Base-by-base conservation (phyloP, 2,113 vertebrate species). In the Halcyon senegalensis region DNA sequence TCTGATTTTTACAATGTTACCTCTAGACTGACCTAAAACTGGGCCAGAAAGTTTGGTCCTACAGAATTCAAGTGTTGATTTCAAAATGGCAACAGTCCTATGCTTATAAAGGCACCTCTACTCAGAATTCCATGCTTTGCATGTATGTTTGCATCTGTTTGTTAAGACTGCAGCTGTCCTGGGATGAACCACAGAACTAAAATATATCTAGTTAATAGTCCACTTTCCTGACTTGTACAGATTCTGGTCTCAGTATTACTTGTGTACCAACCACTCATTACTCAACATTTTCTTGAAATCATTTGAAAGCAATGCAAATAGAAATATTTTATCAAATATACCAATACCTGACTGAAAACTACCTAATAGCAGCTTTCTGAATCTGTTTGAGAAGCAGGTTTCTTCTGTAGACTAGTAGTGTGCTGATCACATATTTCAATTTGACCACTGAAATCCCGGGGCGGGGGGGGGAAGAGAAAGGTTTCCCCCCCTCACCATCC, bases 401-500 rank as follows among this genome's bases (percentile, higher is more conserved):
- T 95, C 23, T 77, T 43, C 15, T 43, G 16, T 23, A 33, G 15
- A 66, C 20, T 60, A 6, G 53, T 50, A 46, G 11, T 13, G 24
- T 14, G 2, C 9, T 37, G 5, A 82, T 27, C 46, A 46, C 14
- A n/a, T 8, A 76, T n/a, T 18, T 80, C 16, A 53, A 59, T 41
- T 11, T 23, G 11, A 84, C 14, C 5, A 35, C 0, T 13, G 4
- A 77, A 86, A 23, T 59, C 5, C 4, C 48, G 37, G 53, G 27
- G 27, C 10, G 25, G 24, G 51, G 51, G 24, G 13, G 55, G 27
- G 31, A 46, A 53, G 28, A 1, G 2, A 31, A 77, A 9, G 18
- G 18, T 63, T 4, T 3, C 3, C 19, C 21, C 21, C 1, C 5
- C 10, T 18, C 4, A 1, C 14, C 21, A 31, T 9, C 8, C 43